Percentiles rank a stretch among this genome's conserved stretches.
Evolutionary conservation across 2,113 vertebrate species (phyloP).

Genomic region (Neomonachus schauinslandi): DNA sequence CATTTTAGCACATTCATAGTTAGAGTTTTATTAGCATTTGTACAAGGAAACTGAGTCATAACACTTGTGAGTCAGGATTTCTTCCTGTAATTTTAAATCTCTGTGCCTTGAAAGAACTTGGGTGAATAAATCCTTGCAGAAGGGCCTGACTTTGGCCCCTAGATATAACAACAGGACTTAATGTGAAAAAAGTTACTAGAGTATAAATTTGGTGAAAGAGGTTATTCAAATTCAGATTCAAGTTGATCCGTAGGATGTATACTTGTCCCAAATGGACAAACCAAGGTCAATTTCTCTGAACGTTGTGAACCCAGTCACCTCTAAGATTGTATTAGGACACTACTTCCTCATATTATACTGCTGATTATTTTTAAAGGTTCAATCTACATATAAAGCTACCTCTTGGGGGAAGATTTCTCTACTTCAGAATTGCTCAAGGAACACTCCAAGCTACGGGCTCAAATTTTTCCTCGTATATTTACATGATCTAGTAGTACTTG

Average conservation of each 20-base stretch:
- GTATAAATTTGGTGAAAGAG: background rate
- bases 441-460: background rate
- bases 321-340: background rate
- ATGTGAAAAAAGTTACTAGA: background rate
- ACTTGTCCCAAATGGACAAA: background rate
- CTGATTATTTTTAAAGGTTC: background rate
- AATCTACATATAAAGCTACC: background rate
- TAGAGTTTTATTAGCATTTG: background rate
- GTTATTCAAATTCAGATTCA: conserved; percentile 50
- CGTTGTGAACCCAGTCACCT: background rate
- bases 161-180: background rate
- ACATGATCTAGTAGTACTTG: background rate
- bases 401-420: background rate
- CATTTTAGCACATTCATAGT: background rate
- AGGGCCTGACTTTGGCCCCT: background rate
- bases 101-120: conserved; percentile 24
- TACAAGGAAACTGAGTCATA: background rate
- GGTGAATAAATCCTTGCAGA: conserved; percentile 1
- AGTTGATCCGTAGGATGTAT: background rate
- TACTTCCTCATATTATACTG: background rate
- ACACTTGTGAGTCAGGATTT: background rate
- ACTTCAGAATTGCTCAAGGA: background rate
- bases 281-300: conserved; percentile 27
- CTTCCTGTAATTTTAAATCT: conserved; percentile 8
- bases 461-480: background rate